Evolutionary conservation across 1,140 invertebrate species (phyloP), one percentile per base, ranked within the genome.

Genomic region (Sinonovacula constricta): DNA sequence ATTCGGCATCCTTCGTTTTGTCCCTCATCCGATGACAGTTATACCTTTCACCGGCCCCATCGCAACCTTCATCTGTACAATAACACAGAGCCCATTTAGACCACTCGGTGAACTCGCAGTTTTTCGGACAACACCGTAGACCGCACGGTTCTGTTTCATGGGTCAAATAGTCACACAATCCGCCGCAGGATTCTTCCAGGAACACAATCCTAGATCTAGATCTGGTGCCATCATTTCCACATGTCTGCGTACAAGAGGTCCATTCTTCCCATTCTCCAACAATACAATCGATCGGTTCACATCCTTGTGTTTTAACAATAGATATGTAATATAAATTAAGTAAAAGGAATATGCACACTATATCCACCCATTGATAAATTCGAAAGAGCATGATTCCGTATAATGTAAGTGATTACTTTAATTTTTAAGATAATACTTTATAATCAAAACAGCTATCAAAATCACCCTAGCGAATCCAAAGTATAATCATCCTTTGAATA

Each of bases 31-130:
- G 39, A 7, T 53, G 15, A 67, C 81, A 84, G 34, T 74, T 77
- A 30, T 63, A 60, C 22, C 81, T 39, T 36, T 62, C 56, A 24
- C 70, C 68, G n/a, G 39, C 62, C 3, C 54, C 76, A 10, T 26
- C 34, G 22, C 78, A 80, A 0, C 28, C 36, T 3, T 76, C 60
- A 26, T 45, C n/a, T 12, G 39, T 56, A 39, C 79, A 79, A 28
- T 59, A 28, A 53, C 77, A 84, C 24, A 65, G 34, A 7, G 15
- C 31, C 82, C 82, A 84, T 1, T n/a, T 18, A 0, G 24, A n/a
- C 82, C 82, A 84, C 1, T 22, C n/a, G 3, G 71, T 74, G 59
- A 60, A 82, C 2, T 10, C 59, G 60, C 82, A 84, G 59, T 84
- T 72, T 31, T 49, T 33, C 28, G 82, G 76, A 63, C 82, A 84